phyloP scores from a whole-genome alignment of 2,888 invertebrate genomes.

The Macropis europaea region DNA sequence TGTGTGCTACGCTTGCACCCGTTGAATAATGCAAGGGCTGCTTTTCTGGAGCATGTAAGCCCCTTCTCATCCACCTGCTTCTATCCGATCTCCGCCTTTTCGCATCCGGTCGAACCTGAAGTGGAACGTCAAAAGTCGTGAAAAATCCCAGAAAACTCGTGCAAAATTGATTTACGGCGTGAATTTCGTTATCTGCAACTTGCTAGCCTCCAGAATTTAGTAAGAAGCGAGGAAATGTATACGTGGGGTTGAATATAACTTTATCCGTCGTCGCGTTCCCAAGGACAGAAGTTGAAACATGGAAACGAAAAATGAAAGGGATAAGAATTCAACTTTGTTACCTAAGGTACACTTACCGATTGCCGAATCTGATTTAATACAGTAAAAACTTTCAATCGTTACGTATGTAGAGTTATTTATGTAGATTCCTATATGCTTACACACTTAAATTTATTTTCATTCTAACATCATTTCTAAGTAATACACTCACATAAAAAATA shows the following conservation, averaged over 20 bases:
- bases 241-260: slow-evolving; percentile 38
- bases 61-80: neutral
- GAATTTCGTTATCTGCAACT: slow-evolving; percentile 49
- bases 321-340: slow-evolving; percentile 10
- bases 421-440: no score
- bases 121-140: slow-evolving; percentile 52
- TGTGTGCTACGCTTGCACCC: slow-evolving; percentile 20
- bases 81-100: slow-evolving; percentile 29
- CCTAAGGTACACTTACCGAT: slow-evolving; percentile 15
- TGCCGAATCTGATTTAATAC: slow-evolving; percentile 2
- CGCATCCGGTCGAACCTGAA: slow-evolving; percentile 28
- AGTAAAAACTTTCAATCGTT: no score
- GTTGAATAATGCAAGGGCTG: slow-evolving; percentile 56
- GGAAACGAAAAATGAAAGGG: neutral
- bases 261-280: slow-evolving; percentile 20
- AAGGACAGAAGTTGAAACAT: neutral
- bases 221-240: slow-evolving; percentile 44
- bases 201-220: neutral
- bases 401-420: no score
- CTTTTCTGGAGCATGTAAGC: slow-evolving; percentile 25
- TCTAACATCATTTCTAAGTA: no score
- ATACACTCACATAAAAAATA: no score
- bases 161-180: slow-evolving; percentile 58
- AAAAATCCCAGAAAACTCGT: slow-evolving; percentile 51
- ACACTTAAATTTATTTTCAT: no score